phyloP scores from a whole-genome alignment of 2,888 invertebrate genomes.

The Suillia variegata region DNA sequence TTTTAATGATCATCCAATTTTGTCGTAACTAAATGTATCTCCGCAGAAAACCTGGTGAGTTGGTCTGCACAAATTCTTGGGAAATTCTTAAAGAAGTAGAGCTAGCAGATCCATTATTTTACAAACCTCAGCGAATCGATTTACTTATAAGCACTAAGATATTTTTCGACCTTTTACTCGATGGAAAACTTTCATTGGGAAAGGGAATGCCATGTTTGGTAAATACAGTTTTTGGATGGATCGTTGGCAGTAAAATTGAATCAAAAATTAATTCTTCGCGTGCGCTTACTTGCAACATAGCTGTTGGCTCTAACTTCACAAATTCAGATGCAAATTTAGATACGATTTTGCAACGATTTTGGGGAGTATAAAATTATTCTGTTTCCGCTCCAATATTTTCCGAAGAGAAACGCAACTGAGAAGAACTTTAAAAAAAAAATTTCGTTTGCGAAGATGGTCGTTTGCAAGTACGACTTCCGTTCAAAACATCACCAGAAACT shows the following conservation, averaged over 20 bases:
- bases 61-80: neutral
- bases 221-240: neutral
- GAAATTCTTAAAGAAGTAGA: neutral
- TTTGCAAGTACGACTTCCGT: neutral
- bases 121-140: slow-evolving; percentile 20
- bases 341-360: too few relatives aligned
- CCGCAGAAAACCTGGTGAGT: slow-evolving; percentile 11
- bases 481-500: neutral
- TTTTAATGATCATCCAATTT: slow-evolving; percentile 20
- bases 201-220: neutral
- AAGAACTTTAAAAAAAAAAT: too few relatives aligned
- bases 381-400: too few relatives aligned
- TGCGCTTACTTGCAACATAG: too few relatives aligned
- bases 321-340: too few relatives aligned
- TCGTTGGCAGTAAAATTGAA: neutral
- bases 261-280: too few relatives aligned
- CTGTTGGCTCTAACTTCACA: too few relatives aligned
- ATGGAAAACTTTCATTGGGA: slow-evolving; percentile 19
- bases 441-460: too few relatives aligned
- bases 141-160: slow-evolving; percentile 17
- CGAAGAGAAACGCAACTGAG: too few relatives aligned
- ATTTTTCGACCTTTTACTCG: slow-evolving; percentile 21
- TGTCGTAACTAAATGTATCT: slow-evolving; percentile 22
- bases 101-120: neutral
- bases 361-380: too few relatives aligned